Evolutionary conservation across 1,140 invertebrate species (phyloP), one percentile per base, ranked within the genome.

Genomic region (Microvelia longipes): DNA sequence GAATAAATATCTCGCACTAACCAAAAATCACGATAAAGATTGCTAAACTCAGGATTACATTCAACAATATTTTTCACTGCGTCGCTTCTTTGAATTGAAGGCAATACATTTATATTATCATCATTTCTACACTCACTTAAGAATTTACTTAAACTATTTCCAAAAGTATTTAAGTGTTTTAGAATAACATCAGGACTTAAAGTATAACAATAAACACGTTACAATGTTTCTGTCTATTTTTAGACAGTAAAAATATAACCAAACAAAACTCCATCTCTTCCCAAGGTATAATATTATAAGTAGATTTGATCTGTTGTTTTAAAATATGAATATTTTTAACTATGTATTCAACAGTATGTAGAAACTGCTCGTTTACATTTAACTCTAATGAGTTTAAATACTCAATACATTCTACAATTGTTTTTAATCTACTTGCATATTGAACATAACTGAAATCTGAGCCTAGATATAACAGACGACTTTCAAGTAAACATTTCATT

Each of bases 221-320:
- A 28, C 70, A 67, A 67, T 74, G 69, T 30, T 73, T 66, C 24
- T 50, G 66, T 70, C 70, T 71, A 30, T 63, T 67, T 19, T 63
- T 25, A 69, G 69, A 71, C n/a, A 61, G 64, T 28, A 74, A 61
- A 73, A 70, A 74, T 70, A 66, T 67, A 66, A 70, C 27, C 26
- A 74, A 69, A 68, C 71, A 74, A 73, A 74, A 74, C 35, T 74
- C 73, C 27, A 74, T 71, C 71, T 74, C 73, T 70, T 74, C 73
- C 73, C 73, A 74, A 69, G 73, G 73, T 24, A 74, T 26, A 14
- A 1, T 50, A 71, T 71, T 29, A 63, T 74, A 74, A 24, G 71
- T 71, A 50, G 71, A 70, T 66, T 65, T 74, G 27, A 73, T 65
- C 28, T 65, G 62, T 19, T 70, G 71, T 61, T 74, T 74, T 63